Percentiles rank a stretch among this genome's conserved stretches.
Evolutionary conservation across 2,797 vertebrate genomes (phyloP).

Genomic region (Synanceia verrucosa): DNA sequence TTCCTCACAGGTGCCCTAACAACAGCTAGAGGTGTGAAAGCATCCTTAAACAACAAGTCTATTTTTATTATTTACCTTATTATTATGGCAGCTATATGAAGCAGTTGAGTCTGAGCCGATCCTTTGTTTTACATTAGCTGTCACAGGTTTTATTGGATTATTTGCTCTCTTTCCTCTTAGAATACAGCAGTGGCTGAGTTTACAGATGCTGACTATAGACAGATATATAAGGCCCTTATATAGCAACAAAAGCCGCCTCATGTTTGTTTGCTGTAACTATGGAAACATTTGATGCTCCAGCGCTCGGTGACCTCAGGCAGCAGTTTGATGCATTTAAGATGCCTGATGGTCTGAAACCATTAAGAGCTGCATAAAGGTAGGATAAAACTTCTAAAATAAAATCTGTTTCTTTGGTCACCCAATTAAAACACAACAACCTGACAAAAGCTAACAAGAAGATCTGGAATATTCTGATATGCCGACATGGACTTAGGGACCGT

Average conservation of each 20-base stretch:
- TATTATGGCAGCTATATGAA: too few species aligned
- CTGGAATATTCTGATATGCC: not conserved
- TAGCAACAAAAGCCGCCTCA: not conserved
- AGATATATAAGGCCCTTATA: not conserved
- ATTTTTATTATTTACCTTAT: too few species aligned
- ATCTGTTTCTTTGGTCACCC: not conserved
- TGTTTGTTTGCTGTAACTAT: not conserved
- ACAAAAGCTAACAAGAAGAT: not conserved
- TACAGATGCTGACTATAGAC: not conserved
- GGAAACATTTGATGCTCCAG: not conserved
- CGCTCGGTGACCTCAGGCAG: constrained; percentile 16
- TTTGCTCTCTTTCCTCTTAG: not conserved
- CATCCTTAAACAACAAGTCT: too few species aligned
- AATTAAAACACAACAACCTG: not conserved
- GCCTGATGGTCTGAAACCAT: constrained; percentile 32
- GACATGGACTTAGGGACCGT: not conserved
- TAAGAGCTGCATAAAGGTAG: not conserved
- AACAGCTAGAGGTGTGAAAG: not conserved
- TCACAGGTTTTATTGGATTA: not conserved
- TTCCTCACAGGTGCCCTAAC: not conserved
- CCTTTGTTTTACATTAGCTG: not conserved
- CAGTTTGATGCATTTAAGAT: constrained; percentile 12
- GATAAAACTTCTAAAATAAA: constrained; percentile 3
- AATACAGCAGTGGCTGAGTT: too few species aligned
- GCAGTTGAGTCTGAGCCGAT: not conserved